These are phyloP conservation scores for Spilogale gracilis DNA, from an alignment of 2,113 vertebrate genomes.

Conservation along the genomic window DNA sequence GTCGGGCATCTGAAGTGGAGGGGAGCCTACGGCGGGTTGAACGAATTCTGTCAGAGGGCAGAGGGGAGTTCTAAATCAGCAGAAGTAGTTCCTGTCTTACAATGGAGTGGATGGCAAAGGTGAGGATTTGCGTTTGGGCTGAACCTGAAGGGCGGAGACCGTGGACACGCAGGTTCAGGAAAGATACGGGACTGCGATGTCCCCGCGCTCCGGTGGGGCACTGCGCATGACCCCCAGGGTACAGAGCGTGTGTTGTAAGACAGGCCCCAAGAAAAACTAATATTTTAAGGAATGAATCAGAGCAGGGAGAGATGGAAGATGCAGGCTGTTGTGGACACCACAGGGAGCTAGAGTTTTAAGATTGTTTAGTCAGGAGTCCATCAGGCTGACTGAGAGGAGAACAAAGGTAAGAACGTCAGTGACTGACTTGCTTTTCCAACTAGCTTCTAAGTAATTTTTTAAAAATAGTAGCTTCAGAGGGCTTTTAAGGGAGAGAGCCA, in stretches of 20 bases:
- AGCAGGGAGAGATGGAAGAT: not conserved
- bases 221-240: not conserved
- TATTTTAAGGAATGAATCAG: not conserved
- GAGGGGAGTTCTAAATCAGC: not conserved
- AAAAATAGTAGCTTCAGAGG: not conserved
- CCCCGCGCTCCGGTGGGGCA: not conserved
- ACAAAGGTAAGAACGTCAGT: slow-evolving; percentile 1
- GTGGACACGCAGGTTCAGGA: not conserved
- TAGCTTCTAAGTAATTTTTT: not conserved
- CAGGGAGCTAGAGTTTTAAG: not conserved
- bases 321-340: not conserved
- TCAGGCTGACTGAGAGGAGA: not conserved
- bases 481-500: slow-evolving; percentile 9
- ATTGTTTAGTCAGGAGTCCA: not conserved
- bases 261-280: not conserved
- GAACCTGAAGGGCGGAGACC: not conserved
- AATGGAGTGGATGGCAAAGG: not conserved
- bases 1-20: not conserved
- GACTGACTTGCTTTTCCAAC: slow-evolving; percentile 3
- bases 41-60: not conserved
- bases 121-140: not conserved
- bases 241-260: not conserved
- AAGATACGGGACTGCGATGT: not conserved
- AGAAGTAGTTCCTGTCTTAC: not conserved
- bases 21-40: not conserved